Percentiles rank a stretch among this genome's conserved stretches.
Conservation (phyloP, 2,113 vertebrate genomes). For the Indicator indicator region DNA sequence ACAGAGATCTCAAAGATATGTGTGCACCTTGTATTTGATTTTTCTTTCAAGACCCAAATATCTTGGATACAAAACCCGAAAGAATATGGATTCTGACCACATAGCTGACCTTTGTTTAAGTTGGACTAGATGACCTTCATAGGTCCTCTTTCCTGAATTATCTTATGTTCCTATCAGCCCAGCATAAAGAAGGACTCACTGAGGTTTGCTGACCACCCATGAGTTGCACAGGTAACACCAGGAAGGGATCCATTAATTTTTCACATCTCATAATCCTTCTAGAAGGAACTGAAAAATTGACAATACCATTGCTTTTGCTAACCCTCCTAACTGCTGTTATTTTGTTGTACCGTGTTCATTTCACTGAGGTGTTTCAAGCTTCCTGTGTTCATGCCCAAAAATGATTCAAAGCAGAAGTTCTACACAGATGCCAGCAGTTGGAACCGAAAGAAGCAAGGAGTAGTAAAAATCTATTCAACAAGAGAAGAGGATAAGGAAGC, state of each 20-base stretch:
- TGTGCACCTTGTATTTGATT: neutral
- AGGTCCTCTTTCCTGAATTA: neutral
- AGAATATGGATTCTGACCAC: neutral
- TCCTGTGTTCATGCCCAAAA: neutral
- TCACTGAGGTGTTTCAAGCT: neutral
- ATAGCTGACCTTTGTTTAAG: neutral
- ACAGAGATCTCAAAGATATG: neutral
- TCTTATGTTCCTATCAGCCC: neutral
- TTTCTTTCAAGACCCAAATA: neutral
- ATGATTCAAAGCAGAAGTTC: neutral
- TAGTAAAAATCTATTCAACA: neutral
- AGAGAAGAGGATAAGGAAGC: neutral
- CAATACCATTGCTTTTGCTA: neutral
- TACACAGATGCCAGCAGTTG: neutral
- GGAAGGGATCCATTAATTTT: neutral
- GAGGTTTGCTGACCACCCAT: neutral
- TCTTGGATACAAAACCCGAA: neutral
- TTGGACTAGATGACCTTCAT: neutral
- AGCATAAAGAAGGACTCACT: neutral
- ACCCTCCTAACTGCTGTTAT: neutral
- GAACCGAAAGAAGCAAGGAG: neutral
- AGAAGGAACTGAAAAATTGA: neutral
- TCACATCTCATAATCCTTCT: neutral
- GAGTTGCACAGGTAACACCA: neutral
- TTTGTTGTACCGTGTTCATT: neutral